Evolutionary conservation across 2,113 vertebrate species (phyloP).

Genomic region (Arothron firmamentum): DNA sequence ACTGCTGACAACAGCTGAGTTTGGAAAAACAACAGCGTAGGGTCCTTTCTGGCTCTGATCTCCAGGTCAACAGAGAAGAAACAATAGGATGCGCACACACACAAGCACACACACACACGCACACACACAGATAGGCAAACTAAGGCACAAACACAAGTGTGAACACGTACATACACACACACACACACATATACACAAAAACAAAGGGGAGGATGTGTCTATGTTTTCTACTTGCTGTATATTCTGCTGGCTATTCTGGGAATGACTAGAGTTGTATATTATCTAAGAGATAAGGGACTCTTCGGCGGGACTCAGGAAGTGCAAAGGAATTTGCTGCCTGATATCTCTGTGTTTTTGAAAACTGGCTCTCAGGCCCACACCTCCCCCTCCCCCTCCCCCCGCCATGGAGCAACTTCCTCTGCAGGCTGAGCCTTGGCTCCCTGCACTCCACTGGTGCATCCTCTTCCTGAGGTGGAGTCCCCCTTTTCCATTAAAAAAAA

Average conservation of each 20-base stretch:
- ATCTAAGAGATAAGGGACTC: conserved; percentile 74
- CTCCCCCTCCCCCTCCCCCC: conserved; percentile 32
- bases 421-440: conserved; percentile 67
- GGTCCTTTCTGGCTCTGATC: conserved; percentile 18
- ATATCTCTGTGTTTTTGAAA: conserved; percentile 73
- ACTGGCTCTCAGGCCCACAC: conserved; percentile 49
- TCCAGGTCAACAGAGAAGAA: conserved; percentile 18
- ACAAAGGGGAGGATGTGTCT: conserved; percentile 33
- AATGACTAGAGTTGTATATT: conserved; percentile 68
- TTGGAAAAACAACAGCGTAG: conserved; percentile 33
- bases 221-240: conserved; percentile 55
- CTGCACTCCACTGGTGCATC: conserved; percentile 75
- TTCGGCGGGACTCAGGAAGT: conserved; percentile 75
- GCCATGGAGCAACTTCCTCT: conserved; percentile 68
- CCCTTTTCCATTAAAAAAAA: conserved; percentile 64
- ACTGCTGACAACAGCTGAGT: conserved; percentile 50
- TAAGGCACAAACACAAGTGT: conserved; percentile 3
- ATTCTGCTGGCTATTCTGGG: conserved; percentile 73
- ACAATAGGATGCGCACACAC: conserved; percentile 33
- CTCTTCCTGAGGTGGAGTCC: conserved; percentile 82
- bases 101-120: conserved; percentile 6
- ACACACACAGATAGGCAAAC: conserved; percentile 8
- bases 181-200: neutral
- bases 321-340: conserved; percentile 76
- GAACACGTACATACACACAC: neutral